Evolutionary conservation across 2,888 invertebrate species (phyloP), one percentile per base, ranked within the genome.

Genomic region (Argynnis bischoffii): DNA sequence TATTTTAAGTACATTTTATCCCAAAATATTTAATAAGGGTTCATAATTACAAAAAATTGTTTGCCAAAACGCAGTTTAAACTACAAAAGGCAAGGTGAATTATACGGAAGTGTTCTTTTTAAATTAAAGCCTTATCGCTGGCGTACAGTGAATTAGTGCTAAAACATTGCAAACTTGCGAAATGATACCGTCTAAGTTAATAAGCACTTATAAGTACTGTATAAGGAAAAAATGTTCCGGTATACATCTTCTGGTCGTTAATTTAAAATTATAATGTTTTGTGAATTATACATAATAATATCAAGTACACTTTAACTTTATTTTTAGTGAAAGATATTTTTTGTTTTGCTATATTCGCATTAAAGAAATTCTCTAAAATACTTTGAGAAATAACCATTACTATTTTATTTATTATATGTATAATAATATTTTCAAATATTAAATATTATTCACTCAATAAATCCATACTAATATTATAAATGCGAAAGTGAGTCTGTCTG

Each of bases 111-210:
- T 61, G 51, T 41, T 63, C 26, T 59, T 55, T 48, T 64, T 60
- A 64, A 69, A 64, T 64, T 60, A 56, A 64, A 59, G 55, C 46
- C 21, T 69, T 61, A 54, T 57, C 65, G 41, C 59, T 51, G 59
- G 26, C 31, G 61, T 53, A 41, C 47, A 47, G 51, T 59, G 59
- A 69, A 54, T 84, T 84, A 81, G 81, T 79, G 77, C 78, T 80
- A 80, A 80, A 79, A 80, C 75, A 78, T 79, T 75, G 81, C 79
- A 75, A 81, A 83, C 77, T 79, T 78, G 84, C 75, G 75, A 84
- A 83, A 83, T 83, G 80, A 83, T 81, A 81, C 78, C 69, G 50
- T 54, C 77, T 75, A 73, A 78, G 71, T 73, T 75, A 74, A 66
- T 78, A 76, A 75, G 26, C 51, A 51, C 55, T 51, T 71, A 21